These are phyloP conservation scores for Atractosteus spatula DNA, from an alignment of 2,113 vertebrate genomes.

Conservation along the genomic window DNA sequence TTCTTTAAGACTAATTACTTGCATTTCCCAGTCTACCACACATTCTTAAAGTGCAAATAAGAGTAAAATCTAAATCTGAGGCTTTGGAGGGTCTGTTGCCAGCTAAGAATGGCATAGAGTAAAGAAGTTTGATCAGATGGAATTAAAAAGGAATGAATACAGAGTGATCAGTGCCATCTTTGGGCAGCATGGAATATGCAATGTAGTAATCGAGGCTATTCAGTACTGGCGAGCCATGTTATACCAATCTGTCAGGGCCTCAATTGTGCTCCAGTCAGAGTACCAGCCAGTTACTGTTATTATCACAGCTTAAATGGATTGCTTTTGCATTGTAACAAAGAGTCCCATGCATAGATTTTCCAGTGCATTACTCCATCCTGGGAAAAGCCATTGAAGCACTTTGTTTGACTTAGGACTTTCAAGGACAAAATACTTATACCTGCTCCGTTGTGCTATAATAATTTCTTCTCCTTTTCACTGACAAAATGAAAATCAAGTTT, in stretches of 20 bases:
- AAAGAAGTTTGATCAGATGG: slow-evolving; percentile 18
- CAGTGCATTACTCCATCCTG: slow-evolving; percentile 41
- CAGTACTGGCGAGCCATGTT: slow-evolving; percentile 21
- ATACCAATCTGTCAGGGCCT: slow-evolving; percentile 2
- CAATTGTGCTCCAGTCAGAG: slow-evolving; percentile 17
- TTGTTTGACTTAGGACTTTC: slow-evolving; percentile 27
- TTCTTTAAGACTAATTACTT: too few species aligned
- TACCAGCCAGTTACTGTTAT: slow-evolving; percentile 44
- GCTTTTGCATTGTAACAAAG: slow-evolving; percentile 34
- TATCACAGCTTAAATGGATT: slow-evolving; percentile 41
- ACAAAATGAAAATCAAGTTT: slow-evolving; percentile 20
- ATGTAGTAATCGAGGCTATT: slow-evolving; percentile 37
- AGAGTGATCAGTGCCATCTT: slow-evolving; percentile 14
- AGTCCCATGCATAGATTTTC: slow-evolving; percentile 46
- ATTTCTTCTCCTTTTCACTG: slow-evolving; percentile 18
- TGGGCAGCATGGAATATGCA: slow-evolving; percentile 17
- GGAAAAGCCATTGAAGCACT: slow-evolving; percentile 35
- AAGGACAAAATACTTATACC: slow-evolving; percentile 30
- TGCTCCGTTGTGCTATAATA: slow-evolving; percentile 34
- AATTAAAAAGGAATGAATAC: slow-evolving; percentile 33
- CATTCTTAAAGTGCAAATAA: too few species aligned
- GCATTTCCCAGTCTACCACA: too few species aligned
- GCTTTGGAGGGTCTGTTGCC: slow-evolving; percentile 10
- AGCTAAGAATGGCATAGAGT: slow-evolving; percentile 19
- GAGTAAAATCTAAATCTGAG: slow-evolving; percentile 16